Conservation (phyloP, 2,888 invertebrate genomes). For the Rhagonycha fulva region DNA sequence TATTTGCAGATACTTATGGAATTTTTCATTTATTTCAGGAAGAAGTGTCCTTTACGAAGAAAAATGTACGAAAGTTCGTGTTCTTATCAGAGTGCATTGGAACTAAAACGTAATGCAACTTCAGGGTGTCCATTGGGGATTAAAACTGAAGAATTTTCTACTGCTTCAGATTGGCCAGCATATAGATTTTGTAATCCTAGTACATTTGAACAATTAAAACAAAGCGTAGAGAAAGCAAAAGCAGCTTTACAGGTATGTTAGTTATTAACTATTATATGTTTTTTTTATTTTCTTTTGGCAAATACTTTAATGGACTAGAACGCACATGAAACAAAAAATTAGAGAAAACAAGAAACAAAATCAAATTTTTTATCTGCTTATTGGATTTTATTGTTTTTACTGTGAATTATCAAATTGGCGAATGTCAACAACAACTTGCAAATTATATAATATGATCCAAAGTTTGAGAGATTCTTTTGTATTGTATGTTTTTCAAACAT, state of each 20-base stretch:
- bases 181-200: slow-evolving; percentile 83
- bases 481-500: no score
- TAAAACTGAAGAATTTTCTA: slow-evolving; percentile 56
- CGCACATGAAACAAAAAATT: no score
- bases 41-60: slow-evolving; percentile 50
- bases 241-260: slow-evolving; percentile 73
- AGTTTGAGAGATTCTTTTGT: no score
- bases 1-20: neutral
- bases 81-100: slow-evolving; percentile 74
- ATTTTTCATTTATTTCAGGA: slow-evolving; percentile 41
- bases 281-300: neutral
- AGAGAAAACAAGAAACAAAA: no score
- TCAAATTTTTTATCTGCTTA: no score
- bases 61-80: slow-evolving; percentile 93
- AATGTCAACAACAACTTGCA: no score
- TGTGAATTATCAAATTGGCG: no score
- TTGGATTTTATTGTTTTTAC: no score
- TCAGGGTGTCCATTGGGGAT: slow-evolving; percentile 48
- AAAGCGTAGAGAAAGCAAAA: slow-evolving; percentile 89
- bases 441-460: no score
- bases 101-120: slow-evolving; percentile 51
- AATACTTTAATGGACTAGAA: neutral
- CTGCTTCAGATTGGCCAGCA: slow-evolving; percentile 70
- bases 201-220: slow-evolving; percentile 87
- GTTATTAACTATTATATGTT: neutral